phyloP scores from a whole-genome alignment of 2,113 vertebrate genomes.

The Otus sunia region DNA sequence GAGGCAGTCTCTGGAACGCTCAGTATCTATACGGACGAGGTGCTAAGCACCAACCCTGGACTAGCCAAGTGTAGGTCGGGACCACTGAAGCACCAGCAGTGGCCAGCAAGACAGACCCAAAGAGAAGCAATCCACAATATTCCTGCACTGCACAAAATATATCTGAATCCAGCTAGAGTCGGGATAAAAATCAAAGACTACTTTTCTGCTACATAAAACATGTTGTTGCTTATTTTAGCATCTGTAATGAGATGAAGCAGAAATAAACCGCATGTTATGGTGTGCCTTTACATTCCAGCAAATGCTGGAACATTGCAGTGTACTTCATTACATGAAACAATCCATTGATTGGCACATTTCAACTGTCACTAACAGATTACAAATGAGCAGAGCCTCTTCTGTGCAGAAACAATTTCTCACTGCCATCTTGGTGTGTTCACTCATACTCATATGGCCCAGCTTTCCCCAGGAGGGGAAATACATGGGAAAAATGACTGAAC shows the following conservation, averaged over 20 bases:
- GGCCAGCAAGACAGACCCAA: neutral
- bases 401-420: neutral
- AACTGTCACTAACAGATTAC: neutral
- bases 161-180: neutral
- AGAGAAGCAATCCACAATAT: neutral
- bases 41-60: neutral
- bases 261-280: neutral
- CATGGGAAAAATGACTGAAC: neutral
- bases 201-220: conserved; percentile 35
- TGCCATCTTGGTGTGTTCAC: neutral
- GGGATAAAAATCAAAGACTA: neutral
- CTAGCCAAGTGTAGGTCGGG: neutral
- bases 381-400: neutral
- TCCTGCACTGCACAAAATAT: neutral
- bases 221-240: conserved; percentile 11
- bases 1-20: neutral
- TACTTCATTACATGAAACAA: neutral
- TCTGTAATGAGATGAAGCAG: neutral
- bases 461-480: neutral
- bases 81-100: neutral
- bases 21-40: neutral
- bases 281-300: neutral
- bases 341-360: neutral
- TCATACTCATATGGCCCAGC: neutral
- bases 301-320: neutral